phyloP scores from a whole-genome alignment of 1,140 invertebrate species.

The Cotesia glomerata region DNA sequence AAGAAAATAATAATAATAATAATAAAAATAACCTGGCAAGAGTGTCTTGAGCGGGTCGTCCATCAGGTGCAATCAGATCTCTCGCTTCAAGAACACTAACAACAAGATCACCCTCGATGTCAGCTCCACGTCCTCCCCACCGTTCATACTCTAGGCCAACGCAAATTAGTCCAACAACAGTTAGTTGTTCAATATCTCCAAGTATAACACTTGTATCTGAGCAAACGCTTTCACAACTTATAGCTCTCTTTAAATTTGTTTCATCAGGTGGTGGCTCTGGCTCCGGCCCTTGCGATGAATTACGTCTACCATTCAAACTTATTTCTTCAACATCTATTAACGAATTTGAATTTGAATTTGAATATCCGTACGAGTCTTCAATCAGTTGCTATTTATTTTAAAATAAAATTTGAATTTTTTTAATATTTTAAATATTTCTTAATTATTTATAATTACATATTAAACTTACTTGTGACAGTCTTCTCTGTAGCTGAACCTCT shows the following conservation, averaged over 20 bases:
- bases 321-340: constrained; percentile 40
- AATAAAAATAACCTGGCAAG: constrained; percentile 66
- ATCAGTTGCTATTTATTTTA: constrained; percentile 38
- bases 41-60: constrained; percentile 71
- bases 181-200: constrained; percentile 72
- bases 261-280: constrained; percentile 52
- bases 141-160: constrained; percentile 80
- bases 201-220: constrained; percentile 81
- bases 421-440: neutral
- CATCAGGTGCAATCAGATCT: constrained; percentile 71
- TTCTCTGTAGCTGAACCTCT: constrained; percentile 50
- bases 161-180: constrained; percentile 78
- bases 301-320: constrained; percentile 42
- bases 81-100: constrained; percentile 80
- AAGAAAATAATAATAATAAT: too few relatives aligned
- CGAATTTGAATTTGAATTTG: neutral
- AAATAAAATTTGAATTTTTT: neutral
- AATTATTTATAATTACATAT: neutral
- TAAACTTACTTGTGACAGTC: constrained; percentile 49
- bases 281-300: constrained; percentile 48
- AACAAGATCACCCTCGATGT: constrained; percentile 74
- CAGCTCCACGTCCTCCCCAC: constrained; percentile 59
- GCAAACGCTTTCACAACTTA: constrained; percentile 83
- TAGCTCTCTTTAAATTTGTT: constrained; percentile 68
- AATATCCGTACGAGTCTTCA: constrained; percentile 45